Base-by-base conservation (phyloP, 2,888 invertebrate genomes). In the Camponotus fellah region DNA sequence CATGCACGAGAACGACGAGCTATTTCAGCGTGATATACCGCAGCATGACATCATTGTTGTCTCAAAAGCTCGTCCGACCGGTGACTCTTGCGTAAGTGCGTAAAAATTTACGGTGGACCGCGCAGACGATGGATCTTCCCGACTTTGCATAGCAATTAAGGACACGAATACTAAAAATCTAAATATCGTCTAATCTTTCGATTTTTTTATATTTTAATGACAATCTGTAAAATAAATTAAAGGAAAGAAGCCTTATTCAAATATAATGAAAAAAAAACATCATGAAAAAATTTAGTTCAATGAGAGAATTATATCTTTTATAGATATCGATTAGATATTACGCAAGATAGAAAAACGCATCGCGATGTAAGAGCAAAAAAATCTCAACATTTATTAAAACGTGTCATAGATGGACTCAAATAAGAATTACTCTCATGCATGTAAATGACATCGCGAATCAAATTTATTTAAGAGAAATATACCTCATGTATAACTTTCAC, bases 61-160 rank as follows among this genome's bases (percentile, higher is more conserved):
- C 88, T 85, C 82, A 68, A 79, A 90, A 84, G 86, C 89, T 84
- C 72, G 90, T 53, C 68, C 72, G 79, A 88, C 86, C 85, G 81
- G 84, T 82, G 77, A 86, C 89, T 53, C 2, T 90, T 90, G 85
- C 90, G 90, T 90, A 90, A 90, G 82, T 85, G 85, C 60, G 74
- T 86, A 87, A 89, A 90, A 86, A 89, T 86, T 85, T 68, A 60
- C 64, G 62, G 21, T 60, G 80, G 60, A 34, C 14, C 46, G 32
- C 37, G 60, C 53, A 56, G 26, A 14, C 26, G 10, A 8, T 17
- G 53, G 21, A 32, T 77, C 32, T 43, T 58, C 26, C 43, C 12
- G 58, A 77, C 32, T 69, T 77, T 14, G 62, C 40, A 1, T 32
- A 8, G 17, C 17, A 53, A 58, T 69, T 14, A 17, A 56, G 49